These are phyloP conservation scores for Whitmania pigra DNA, from an alignment of 1,140 invertebrate species.

Conservation along the genomic window DNA sequence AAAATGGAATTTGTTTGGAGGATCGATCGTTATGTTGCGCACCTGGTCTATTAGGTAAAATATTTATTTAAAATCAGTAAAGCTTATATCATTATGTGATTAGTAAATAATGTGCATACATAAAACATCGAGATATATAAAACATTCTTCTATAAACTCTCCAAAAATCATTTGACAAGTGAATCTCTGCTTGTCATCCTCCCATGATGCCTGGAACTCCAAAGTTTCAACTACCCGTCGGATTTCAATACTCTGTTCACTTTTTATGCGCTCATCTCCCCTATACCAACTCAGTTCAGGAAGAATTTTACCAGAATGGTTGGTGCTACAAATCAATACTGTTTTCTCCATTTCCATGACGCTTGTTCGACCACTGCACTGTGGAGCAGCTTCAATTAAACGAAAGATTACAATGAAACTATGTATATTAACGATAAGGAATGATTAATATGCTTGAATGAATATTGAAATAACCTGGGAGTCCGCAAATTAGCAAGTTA, in stretches of 20 bases:
- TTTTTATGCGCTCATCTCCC: slow-evolving; percentile 1
- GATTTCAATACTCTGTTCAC: background rate
- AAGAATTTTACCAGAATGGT: slow-evolving; percentile 7
- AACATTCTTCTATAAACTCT: slow-evolving; percentile 12
- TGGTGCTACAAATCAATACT: slow-evolving; percentile 1
- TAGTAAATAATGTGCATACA: background rate
- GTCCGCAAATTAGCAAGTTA: no score
- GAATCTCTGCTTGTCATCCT: slow-evolving; percentile 14
- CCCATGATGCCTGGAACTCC: background rate
- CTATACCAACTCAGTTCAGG: slow-evolving; percentile 6
- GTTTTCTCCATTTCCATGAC: slow-evolving; percentile 1
- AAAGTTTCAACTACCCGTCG: background rate
- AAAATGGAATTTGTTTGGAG: no score
- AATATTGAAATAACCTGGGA: no score
- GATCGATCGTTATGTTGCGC: no score
- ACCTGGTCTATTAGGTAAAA: no score
- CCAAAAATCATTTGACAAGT: slow-evolving; percentile 10
- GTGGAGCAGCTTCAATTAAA: slow-evolving; percentile 7
- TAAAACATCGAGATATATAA: slow-evolving; percentile 12
- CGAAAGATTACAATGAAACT: no score
- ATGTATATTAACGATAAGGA: no score
- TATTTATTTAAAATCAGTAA: no score
- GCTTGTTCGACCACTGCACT: slow-evolving; percentile 2
- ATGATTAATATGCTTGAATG: no score
- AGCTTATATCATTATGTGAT: no score